Evolutionary conservation across 92 coral and sea anemone species (phyloP), one percentile per base, ranked within the genome.

Genomic region (Ricordea florida): DNA sequence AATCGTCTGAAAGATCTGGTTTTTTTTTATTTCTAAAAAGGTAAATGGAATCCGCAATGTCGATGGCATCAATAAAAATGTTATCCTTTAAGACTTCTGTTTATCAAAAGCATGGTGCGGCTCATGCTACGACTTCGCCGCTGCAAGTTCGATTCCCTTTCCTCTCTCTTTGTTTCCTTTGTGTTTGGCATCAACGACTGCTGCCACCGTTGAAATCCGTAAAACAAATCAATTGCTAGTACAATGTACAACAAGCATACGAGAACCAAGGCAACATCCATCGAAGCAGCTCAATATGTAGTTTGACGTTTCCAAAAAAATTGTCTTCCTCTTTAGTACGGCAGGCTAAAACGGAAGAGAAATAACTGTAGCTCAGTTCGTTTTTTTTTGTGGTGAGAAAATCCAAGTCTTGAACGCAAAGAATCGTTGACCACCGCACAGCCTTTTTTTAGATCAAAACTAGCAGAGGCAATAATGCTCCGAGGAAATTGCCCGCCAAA

Each of bases 21-120:
- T n/a, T n/a, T n/a, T n/a, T n/a, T n/a, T n/a, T n/a, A n/a, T n/a
- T n/a, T n/a, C n/a, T n/a, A n/a, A n/a, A n/a, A n/a, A n/a, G n/a
- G n/a, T n/a, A n/a, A n/a, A n/a, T n/a, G n/a, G n/a, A n/a, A n/a
- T n/a, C n/a, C n/a, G n/a, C n/a, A n/a, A n/a, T n/a, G n/a, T n/a
- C n/a, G n/a, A n/a, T n/a, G n/a, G n/a, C n/a, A n/a, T n/a, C n/a
- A n/a, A n/a, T n/a, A n/a, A n/a, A n/a, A n/a, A 22, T 11, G 3
- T 48, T 41, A 70, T 28, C 65, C 51, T 52, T 70, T 70, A 5
- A 70, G 65, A 18, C 77, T 26, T 55, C 77, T 55, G 65, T 70
- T 70, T 3, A 70, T 53, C 42, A 70, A 7, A 63, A 70, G 53
- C 77, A 70, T 70, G 1, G 65, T 55, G 6, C 77, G 18, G 14